Percentiles rank a stretch among this genome's conserved stretches.
phyloP scores from a whole-genome alignment of 2,888 invertebrate genomes.

The Seira musarum region DNA sequence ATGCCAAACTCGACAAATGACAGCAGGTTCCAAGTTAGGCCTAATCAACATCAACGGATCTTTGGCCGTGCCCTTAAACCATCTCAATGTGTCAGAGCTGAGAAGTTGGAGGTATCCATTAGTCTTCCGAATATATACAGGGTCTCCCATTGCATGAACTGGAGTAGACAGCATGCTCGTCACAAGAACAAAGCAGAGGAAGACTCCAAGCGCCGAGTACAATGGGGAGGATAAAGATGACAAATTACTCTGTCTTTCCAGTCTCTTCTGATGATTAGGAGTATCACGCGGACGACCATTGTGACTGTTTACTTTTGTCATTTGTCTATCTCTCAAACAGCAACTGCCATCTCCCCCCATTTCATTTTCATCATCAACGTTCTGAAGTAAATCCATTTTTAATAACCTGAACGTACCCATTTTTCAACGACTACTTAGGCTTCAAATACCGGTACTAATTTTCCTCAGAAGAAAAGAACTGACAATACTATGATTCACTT shows the following conservation, averaged over 20 bases:
- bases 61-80: conserved; percentile 40
- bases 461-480: background rate
- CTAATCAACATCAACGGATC: conserved; percentile 42
- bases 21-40: conserved; percentile 75
- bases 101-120: conserved; percentile 47
- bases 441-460: background rate
- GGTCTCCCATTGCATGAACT: conserved; percentile 41
- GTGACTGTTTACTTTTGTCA: background rate
- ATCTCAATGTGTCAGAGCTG: conserved; percentile 43
- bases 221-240: conserved; percentile 13
- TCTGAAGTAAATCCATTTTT: conserved; percentile 24
- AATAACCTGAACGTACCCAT: conserved; percentile 28
- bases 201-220: background rate
- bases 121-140: conserved; percentile 42
- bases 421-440: background rate
- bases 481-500: background rate
- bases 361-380: background rate
- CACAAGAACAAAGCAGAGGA: conserved; percentile 28
- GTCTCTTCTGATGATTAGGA: conserved; percentile 13
- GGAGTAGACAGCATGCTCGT: conserved; percentile 13
- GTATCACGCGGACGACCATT: conserved; percentile 10
- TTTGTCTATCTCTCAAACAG: background rate
- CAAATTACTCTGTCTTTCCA: conserved; percentile 4
- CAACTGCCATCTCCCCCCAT: background rate
- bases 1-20: conserved; percentile 68